These are phyloP conservation scores for Channa maculata DNA, from an alignment of 2,113 vertebrate species.

Conservation along the genomic window DNA sequence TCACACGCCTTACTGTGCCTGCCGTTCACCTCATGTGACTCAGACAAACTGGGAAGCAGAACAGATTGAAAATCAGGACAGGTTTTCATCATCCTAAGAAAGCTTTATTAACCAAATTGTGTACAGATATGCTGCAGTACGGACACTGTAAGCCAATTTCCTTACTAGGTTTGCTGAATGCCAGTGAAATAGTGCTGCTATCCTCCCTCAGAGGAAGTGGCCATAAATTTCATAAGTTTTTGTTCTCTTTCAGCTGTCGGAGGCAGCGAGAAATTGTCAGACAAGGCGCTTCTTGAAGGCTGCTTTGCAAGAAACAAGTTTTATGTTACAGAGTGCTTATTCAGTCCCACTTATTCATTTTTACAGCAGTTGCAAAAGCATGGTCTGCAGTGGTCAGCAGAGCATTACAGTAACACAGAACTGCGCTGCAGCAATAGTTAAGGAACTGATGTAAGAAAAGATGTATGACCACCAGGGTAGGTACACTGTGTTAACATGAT, in stretches of 20 bases:
- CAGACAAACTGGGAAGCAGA: background rate
- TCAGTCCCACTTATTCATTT: constrained; percentile 46
- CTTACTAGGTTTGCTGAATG: constrained; percentile 38
- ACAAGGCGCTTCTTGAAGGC: constrained; percentile 24
- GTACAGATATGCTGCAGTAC: background rate
- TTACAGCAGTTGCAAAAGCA: constrained; percentile 11
- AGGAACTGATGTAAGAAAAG: constrained; percentile 13
- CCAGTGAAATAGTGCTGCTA: constrained; percentile 30
- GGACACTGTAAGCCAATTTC: background rate
- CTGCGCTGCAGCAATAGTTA: background rate
- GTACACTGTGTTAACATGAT: constrained; percentile 30
- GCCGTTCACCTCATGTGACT: constrained; percentile 30
- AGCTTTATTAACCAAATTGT: background rate
- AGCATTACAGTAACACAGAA: constrained; percentile 26
- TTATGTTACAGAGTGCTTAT: constrained; percentile 54
- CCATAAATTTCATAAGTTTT: constrained; percentile 49
- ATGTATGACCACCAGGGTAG: constrained; percentile 17
- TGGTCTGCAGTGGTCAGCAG: constrained; percentile 33
- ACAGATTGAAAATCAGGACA: background rate
- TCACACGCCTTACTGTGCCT: background rate
- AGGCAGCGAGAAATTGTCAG: constrained; percentile 43
- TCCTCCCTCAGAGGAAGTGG: constrained; percentile 18
- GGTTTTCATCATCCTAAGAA: constrained; percentile 4
- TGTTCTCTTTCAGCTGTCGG: constrained; percentile 46
- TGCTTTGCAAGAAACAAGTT: constrained; percentile 39